Evolutionary conservation across 2,113 vertebrate species (phyloP).

Genomic region (Gasterosteus aculeatus): DNA sequence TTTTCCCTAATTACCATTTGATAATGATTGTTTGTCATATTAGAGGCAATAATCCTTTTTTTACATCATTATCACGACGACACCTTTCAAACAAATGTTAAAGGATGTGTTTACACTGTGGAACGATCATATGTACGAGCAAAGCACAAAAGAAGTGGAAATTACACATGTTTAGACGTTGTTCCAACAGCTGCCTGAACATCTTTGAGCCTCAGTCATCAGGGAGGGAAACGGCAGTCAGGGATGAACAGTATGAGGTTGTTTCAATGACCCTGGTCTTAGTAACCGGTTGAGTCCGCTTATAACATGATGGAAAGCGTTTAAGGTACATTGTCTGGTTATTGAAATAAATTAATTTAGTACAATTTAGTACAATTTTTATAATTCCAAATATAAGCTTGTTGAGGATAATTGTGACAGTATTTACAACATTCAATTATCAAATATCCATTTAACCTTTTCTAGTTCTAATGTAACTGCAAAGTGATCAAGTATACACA

Average conservation of each 20-base stretch:
- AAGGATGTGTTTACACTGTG: neutral
- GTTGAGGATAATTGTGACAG: neutral
- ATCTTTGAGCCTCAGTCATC: conserved; percentile 55
- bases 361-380: no score
- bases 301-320: neutral
- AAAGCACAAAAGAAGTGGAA: neutral
- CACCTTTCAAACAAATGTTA: neutral
- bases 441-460: neutral
- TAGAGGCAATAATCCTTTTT: neutral
- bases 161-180: conserved; percentile 1
- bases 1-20: neutral
- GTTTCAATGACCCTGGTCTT: neutral
- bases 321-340: conserved; percentile 1
- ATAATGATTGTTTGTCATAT: neutral
- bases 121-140: neutral
- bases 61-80: neutral
- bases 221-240: neutral
- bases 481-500: neutral
- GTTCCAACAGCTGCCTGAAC: conserved; percentile 26
- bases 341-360: neutral
- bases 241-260: conserved; percentile 14
- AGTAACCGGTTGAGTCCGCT: neutral
- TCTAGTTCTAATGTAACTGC: neutral
- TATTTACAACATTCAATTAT: neutral
- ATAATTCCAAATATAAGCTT: neutral